phyloP scores from a whole-genome alignment of 1,140 invertebrate species.

The Drosophila setifemur region DNA sequence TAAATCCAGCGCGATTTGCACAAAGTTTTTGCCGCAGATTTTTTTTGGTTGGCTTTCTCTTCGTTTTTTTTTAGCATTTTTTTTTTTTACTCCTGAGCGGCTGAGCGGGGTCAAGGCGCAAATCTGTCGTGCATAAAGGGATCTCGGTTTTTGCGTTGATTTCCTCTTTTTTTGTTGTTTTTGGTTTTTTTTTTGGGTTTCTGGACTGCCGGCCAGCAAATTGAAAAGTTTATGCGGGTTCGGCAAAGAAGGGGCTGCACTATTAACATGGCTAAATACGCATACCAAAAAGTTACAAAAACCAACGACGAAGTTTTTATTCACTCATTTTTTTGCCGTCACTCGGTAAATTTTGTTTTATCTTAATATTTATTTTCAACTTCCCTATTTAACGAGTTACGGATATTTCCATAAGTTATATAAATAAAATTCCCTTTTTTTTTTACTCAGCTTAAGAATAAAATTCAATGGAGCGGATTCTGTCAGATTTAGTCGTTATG shows the following conservation, averaged over 20 bases:
- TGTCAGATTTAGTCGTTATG: no score
- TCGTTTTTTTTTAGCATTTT: constrained; percentile 7
- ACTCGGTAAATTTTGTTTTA: background rate
- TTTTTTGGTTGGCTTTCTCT: no score
- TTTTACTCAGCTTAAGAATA: no score
- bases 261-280: constrained; percentile 32
- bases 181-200: constrained; percentile 13
- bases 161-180: constrained; percentile 9
- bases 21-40: constrained; percentile 54
- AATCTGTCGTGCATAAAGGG: constrained; percentile 64
- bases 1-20: constrained; percentile 70
- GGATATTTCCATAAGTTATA: background rate
- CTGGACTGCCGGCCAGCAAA: constrained; percentile 44
- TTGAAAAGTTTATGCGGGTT: constrained; percentile 60
- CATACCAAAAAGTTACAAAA: background rate
- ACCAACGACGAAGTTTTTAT: background rate
- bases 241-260: background rate
- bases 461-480: no score
- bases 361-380: background rate
- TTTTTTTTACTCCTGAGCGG: constrained; percentile 1
- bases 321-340: constrained; percentile 5
- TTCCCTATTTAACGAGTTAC: background rate
- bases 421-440: no score
- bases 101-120: constrained; percentile 56
- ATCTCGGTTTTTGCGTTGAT: constrained; percentile 37